Evolutionary conservation across 2,113 vertebrate genomes (phyloP).

Genomic region (Silurus meridionalis): DNA sequence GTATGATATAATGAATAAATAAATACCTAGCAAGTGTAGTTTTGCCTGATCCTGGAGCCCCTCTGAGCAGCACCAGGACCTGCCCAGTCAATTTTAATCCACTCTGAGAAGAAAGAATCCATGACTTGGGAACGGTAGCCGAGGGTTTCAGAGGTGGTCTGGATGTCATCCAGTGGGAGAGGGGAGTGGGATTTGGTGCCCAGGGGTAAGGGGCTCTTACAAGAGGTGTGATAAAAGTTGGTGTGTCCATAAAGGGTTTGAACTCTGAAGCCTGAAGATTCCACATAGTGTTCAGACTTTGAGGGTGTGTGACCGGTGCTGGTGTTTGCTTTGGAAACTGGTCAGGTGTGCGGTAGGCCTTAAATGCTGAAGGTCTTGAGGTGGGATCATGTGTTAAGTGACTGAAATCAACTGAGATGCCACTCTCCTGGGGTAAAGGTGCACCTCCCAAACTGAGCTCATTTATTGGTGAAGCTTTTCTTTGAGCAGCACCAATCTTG

Average conservation of each 20-base stretch:
- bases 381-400: slow-evolving; percentile 52
- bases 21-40: slow-evolving; percentile 88
- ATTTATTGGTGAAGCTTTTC: slow-evolving; percentile 42
- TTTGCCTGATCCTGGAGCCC: slow-evolving; percentile 95
- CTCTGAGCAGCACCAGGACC: slow-evolving; percentile 90
- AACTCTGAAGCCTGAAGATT: slow-evolving; percentile 80
- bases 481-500: slow-evolving; percentile 7
- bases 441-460: slow-evolving; percentile 49
- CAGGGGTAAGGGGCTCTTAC: slow-evolving; percentile 70
- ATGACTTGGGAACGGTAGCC: slow-evolving; percentile 73
- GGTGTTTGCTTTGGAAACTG: neutral
- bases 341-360: slow-evolving; percentile 70
- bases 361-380: slow-evolving; percentile 69
- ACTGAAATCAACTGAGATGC: slow-evolving; percentile 60
- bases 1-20: neutral
- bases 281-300: slow-evolving; percentile 67
- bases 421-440: slow-evolving; percentile 5
- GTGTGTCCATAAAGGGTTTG: slow-evolving; percentile 67
- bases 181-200: slow-evolving; percentile 56
- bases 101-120: slow-evolving; percentile 69
- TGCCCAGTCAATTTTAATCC: slow-evolving; percentile 77
- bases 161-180: slow-evolving; percentile 57
- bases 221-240: slow-evolving; percentile 83
- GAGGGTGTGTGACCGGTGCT: neutral
- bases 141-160: slow-evolving; percentile 64